Conservation (phyloP, 2,113 vertebrate genomes). For the Pteruthius melanotis region DNA sequence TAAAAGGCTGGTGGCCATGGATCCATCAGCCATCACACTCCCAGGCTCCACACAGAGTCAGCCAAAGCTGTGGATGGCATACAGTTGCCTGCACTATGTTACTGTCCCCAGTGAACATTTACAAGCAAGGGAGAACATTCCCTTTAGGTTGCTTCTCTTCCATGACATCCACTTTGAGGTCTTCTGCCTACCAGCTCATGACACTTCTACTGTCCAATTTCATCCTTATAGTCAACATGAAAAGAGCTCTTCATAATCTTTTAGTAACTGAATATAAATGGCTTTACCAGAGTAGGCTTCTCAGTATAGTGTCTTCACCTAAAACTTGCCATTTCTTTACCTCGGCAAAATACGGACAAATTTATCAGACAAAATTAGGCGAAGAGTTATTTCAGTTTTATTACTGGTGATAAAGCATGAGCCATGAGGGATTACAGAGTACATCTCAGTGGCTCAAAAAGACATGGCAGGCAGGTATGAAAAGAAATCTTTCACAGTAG, state of each 20-base stretch:
- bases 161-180: not conserved
- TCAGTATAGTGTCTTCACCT: not conserved
- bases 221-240: not conserved
- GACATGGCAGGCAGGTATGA: not conserved
- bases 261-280: not conserved
- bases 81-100: not conserved
- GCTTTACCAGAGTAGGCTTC: not conserved
- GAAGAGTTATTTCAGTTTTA: not conserved
- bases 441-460: not conserved
- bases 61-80: not conserved
- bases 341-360: not conserved
- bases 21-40: not conserved
- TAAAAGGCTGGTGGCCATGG: not conserved
- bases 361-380: not conserved
- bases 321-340: not conserved
- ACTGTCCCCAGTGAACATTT: accelerated
- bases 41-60: accelerated
- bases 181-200: not conserved
- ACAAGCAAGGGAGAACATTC: not conserved
- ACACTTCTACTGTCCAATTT: not conserved
- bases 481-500: not conserved
- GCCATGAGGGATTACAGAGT: not conserved
- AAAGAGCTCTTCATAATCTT: not conserved
- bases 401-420: not conserved
- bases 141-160: not conserved